Evolutionary conservation across 1,140 invertebrate species (phyloP), one percentile per base, ranked within the genome.

Genomic region (Drosophila eugracilis): DNA sequence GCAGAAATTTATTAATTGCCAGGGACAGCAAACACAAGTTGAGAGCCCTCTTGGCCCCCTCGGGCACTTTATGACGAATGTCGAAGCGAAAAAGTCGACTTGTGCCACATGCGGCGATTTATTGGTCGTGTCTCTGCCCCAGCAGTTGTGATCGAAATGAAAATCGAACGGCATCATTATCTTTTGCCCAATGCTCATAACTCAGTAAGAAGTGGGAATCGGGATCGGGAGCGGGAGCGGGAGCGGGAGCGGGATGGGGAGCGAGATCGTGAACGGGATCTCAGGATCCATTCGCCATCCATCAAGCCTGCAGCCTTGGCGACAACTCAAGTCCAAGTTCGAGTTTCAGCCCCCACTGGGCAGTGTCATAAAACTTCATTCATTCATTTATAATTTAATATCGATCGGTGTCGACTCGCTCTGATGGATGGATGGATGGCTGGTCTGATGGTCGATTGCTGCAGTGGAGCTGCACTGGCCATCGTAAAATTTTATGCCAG

Each of bases 381-480:
- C 88, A 90, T 90, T 90, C 79, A 90, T 88, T 90, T 90, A 90
- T 90, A 90, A 90, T 90, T 88, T 90, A 90, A 90, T 90, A 90
- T 90, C 75, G 84, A 58, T 60, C 75, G 62, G 58, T 76, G 85
- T 79, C 80, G 74, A 78, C 65, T 60, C 59, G 53, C 70, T 66
- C 72, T 75, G 71, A 75, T 65, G 71, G 70, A 73, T 73, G 70
- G 39, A 17, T 36, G n/a, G 53, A 15, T 71, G 50, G 24, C n/a
- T n/a, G n/a, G n/a, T n/a, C n/a, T n/a, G 39, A 24, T 50, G 39
- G 39, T 9, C 62, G 49, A 47, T 58, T 52, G 65, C 48, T 39
- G 58, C 21, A 22, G 5, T 14, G 44, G 58, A 62, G 60, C 41
- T 75, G 52, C 60, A 55, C 53, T 65, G 63, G 57, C 48, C 59